A percentile compares a stretch with the other conserved stretches of the same genome.
These are phyloP conservation scores for Clarias magur DNA, from an alignment of 2,113 vertebrate species.

Conservation along the genomic window DNA sequence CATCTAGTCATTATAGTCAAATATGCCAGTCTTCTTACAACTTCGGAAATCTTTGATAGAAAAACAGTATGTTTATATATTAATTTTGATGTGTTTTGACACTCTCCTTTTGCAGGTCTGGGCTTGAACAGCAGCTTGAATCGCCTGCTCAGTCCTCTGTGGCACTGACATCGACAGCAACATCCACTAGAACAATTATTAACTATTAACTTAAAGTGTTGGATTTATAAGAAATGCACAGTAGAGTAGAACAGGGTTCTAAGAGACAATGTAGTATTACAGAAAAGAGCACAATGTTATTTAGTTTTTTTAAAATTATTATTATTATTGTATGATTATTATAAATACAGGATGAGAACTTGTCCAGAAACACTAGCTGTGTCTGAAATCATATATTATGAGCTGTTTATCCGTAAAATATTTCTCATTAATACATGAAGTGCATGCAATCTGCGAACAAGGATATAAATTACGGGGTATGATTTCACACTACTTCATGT, in stretches of 20 bases:
- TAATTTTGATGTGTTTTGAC: not conserved
- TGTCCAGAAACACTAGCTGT: not conserved
- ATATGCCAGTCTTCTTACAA: not conserved
- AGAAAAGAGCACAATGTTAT: conserved; percentile 33
- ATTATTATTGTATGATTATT: not conserved
- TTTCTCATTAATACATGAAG: not conserved
- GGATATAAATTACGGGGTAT: not conserved
- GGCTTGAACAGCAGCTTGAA: conserved; percentile 60
- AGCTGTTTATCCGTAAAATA: not conserved
- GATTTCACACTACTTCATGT: not conserved
- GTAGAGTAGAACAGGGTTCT: conserved; percentile 29
- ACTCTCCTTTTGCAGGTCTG: conserved; percentile 66
- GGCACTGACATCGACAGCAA: not conserved
- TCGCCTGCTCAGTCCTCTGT: not conserved
- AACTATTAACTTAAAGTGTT: conserved; percentile 19
- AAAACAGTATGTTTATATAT: not conserved
- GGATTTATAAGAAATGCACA: conserved; percentile 20
- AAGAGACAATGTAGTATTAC: conserved; percentile 30
- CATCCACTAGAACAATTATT: conserved; percentile 31
- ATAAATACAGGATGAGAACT: conserved; percentile 5
- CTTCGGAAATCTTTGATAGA: not conserved
- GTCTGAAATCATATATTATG: not conserved
- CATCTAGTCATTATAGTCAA: too few species aligned
- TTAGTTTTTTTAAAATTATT: not conserved
- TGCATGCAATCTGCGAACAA: not conserved